A percentile compares a stretch with the other conserved stretches of the same genome.
These are phyloP conservation scores for Thyatira batis DNA, from an alignment of 2,888 invertebrate genomes.

Conservation along the genomic window DNA sequence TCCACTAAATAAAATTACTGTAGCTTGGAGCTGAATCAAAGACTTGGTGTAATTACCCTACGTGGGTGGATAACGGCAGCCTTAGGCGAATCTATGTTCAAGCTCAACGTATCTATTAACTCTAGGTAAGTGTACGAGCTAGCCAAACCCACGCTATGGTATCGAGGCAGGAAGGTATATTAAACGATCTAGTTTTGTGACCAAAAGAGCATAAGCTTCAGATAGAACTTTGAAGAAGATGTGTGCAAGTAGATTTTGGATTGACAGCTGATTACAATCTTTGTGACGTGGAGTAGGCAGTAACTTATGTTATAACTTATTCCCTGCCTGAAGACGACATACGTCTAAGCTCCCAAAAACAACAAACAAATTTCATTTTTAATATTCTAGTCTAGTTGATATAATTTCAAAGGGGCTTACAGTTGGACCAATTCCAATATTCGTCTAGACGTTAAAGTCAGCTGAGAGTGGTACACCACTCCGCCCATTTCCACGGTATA, in stretches of 20 bases:
- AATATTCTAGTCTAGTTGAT: too few species aligned
- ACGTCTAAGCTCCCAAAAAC: too few species aligned
- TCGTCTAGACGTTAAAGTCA: constrained; percentile 20
- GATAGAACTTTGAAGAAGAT: too few species aligned
- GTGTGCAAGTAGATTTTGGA: too few species aligned
- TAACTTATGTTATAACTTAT: too few species aligned
- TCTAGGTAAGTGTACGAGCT: background rate
- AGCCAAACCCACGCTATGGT: background rate
- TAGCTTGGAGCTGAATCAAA: background rate
- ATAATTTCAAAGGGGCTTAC: constrained; percentile 14
- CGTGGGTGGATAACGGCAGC: background rate
- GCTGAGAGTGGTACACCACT: constrained; percentile 34
- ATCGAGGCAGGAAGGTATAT: background rate
- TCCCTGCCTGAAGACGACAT: too few species aligned
- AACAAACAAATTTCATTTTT: too few species aligned
- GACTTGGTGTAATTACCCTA: background rate
- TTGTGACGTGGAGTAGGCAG: too few species aligned
- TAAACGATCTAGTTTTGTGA: background rate
- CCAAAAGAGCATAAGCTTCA: background rate
- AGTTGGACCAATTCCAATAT: constrained; percentile 25
- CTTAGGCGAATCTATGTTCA: background rate
- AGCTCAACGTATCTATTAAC: background rate
- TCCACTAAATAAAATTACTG: background rate
- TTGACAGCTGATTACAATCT: too few species aligned
- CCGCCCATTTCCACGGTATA: constrained; percentile 16